Base-by-base conservation (phyloP, 2,888 invertebrate species). In the Mythimna pallens region DNA sequence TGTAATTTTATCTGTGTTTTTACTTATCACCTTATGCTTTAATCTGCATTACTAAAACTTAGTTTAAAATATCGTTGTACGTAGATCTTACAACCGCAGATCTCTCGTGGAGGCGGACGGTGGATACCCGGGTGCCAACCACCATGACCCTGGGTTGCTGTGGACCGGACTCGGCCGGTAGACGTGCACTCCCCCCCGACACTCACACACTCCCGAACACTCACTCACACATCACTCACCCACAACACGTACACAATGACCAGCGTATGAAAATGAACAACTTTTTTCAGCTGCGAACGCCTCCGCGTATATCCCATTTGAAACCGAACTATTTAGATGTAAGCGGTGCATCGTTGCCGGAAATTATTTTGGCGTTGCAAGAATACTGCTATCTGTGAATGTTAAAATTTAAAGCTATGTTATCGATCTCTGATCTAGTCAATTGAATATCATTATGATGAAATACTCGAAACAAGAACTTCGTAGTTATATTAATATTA, bases 131-230 rank as follows among this genome's bases (percentile, higher is more conserved):
- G 96, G 96, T 5, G 97, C 97, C 65, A 97, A 97, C 88, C 96
- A 96, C 82, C 97, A 97, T 87, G 97, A 97, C 92, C 97, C 97
- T 54, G 97, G 96, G 74, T 95, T 97, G 90, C 96, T 97, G 96
- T 97, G 97, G 97, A 94, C 97, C 55, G 97, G 97, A 20, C 95
- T 97, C 82, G 97, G 97, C 73, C 94, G 96, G 90, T 95, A 95
- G 91, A 89, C 79, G 73, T 74, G 75, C 76, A 52, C 70, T 65
- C 73, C 65, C 66, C 68, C 57, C 59, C 78, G 91, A 88, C 77
- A 73, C 80, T 70, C 77, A 50, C 69, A 57, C 74, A 66, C 66
- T 57, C 58, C 22, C 62, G 20, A 57, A 76, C 70, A 58, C 64
- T 30, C 62, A 70, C 66, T 62, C 68, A 76, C 80, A 64, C 68